Conservation (phyloP, 2,888 invertebrate genomes). For the Melangyna quadrimaculata region DNA sequence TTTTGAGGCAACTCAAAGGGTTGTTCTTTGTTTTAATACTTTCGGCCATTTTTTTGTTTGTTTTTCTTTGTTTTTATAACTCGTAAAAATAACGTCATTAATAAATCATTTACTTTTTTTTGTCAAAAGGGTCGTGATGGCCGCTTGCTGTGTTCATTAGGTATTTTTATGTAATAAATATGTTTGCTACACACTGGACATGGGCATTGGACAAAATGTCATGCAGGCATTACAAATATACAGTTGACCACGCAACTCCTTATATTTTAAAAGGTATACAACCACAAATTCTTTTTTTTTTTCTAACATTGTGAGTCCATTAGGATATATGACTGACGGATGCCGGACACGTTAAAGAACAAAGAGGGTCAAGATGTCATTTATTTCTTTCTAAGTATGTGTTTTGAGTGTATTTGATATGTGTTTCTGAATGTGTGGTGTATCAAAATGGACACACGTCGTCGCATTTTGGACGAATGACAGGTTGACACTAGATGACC, state of each 20-base stretch:
- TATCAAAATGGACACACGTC: constrained; percentile 69
- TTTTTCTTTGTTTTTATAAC: no score
- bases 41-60: constrained; percentile 57
- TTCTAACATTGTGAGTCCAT: constrained; percentile 54
- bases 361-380: constrained; percentile 58
- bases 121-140: constrained; percentile 28
- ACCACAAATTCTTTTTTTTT: background rate
- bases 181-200: constrained; percentile 41
- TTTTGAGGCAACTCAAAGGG: constrained; percentile 60
- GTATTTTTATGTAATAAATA: constrained; percentile 39
- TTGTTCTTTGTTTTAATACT: constrained; percentile 57
- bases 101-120: constrained; percentile 49
- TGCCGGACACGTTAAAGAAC: constrained; percentile 54
- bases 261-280: background rate
- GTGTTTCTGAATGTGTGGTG: constrained; percentile 13
- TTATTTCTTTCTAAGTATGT: background rate
- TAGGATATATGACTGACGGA: constrained; percentile 60
- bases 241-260: constrained; percentile 52
- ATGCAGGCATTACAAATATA: constrained; percentile 53
- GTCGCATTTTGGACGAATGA: constrained; percentile 51
- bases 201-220: constrained; percentile 53
- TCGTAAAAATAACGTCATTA: constrained; percentile 63
- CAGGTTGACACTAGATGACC: constrained; percentile 65
- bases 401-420: constrained; percentile 2
- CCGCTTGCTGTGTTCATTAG: constrained; percentile 45